Evolutionary conservation across 2,797 vertebrate species (phyloP).

Genomic region (Crypturellus tataupa): DNA sequence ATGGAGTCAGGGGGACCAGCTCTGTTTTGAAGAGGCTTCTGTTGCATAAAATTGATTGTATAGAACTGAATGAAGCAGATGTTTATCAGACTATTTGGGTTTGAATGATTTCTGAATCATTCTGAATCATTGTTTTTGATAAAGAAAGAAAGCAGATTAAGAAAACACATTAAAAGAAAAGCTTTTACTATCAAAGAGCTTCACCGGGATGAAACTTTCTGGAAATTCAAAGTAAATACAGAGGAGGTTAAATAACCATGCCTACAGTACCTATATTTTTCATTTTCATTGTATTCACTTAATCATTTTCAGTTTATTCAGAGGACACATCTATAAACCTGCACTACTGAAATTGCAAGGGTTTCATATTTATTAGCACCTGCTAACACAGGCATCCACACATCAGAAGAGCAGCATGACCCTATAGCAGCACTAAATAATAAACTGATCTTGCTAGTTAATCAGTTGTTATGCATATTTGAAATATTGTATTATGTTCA

Average conservation of each 20-base stretch:
- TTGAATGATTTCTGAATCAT: background rate
- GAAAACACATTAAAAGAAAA: background rate
- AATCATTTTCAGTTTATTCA: conserved; percentile 30
- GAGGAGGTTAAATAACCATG: background rate
- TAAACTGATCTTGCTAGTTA: background rate
- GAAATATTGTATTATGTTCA: background rate
- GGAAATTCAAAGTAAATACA: background rate
- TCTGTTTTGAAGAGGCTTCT: background rate
- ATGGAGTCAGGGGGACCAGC: background rate
- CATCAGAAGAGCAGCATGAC: background rate
- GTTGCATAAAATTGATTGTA: background rate
- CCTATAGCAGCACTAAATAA: background rate
- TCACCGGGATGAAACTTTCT: background rate
- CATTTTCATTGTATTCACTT: conserved; percentile 4
- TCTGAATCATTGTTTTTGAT: background rate
- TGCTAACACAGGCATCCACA: conserved; percentile 22
- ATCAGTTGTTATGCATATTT: background rate
- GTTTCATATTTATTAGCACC: conserved; percentile 39
- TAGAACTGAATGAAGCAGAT: background rate
- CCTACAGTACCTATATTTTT: background rate
- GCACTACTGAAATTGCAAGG: background rate
- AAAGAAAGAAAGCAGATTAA: background rate
- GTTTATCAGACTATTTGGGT: background rate
- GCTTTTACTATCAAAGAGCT: background rate
- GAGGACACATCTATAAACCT: background rate